Conservation (phyloP, 2,888 invertebrate genomes). For the Ecliptopera silaceata region DNA sequence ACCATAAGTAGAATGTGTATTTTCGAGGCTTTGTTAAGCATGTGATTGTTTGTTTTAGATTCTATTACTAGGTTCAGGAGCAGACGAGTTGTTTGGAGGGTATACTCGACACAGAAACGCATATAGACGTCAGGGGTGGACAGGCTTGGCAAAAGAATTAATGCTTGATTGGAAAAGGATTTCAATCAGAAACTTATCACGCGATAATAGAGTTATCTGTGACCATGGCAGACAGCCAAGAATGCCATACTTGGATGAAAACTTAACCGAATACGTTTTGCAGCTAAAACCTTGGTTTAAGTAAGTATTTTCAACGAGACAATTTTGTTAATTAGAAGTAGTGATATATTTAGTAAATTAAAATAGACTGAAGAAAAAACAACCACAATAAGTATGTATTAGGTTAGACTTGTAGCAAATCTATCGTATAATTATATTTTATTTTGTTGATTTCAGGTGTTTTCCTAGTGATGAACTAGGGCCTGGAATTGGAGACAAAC, state of each 20-base stretch:
- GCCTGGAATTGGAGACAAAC: conserved; percentile 96
- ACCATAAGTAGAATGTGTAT: too few species aligned
- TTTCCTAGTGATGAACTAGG: conserved; percentile 82
- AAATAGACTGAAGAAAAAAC: too few species aligned
- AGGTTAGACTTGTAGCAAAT: too few species aligned
- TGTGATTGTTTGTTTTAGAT: conserved; percentile 77
- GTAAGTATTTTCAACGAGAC: conserved; percentile 59
- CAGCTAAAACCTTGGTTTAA: conserved; percentile 86
- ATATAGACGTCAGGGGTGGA: conserved; percentile 82
- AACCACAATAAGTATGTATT: too few species aligned
- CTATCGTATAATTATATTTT: neutral
- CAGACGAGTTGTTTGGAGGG: conserved; percentile 98
- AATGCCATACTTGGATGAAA: conserved; percentile 90
- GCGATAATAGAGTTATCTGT: conserved; percentile 96
- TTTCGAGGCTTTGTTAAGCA: too few species aligned
- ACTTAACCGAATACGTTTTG: conserved; percentile 85
- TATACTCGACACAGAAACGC: conserved; percentile 94
- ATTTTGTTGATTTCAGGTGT: conserved; percentile 72
- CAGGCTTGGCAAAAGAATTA: conserved; percentile 84
- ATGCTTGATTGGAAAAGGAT: conserved; percentile 92
- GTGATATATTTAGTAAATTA: too few species aligned
- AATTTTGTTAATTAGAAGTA: too few species aligned
- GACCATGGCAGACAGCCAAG: conserved; percentile 94
- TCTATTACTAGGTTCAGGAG: conserved; percentile 95
- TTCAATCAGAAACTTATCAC: conserved; percentile 94